Percentiles rank a stretch among this genome's conserved stretches.
These are phyloP conservation scores for Agrochola macilenta DNA, from an alignment of 2,888 invertebrate genomes.

Conservation along the genomic window DNA sequence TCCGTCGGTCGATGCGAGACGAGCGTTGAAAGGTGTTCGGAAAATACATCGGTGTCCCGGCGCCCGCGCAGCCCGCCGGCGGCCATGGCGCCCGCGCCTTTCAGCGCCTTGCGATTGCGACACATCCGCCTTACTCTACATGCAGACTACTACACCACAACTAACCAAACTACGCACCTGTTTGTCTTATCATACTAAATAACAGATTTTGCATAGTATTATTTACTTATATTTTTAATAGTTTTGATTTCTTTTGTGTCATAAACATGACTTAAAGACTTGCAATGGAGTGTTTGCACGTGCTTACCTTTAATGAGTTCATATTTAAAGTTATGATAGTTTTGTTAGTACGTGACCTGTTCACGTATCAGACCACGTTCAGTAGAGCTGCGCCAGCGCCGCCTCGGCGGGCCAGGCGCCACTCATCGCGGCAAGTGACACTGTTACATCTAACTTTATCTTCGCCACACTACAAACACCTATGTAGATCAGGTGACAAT, in stretches of 20 bases:
- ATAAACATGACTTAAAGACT: constrained; percentile 24
- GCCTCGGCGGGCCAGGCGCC: constrained; percentile 56
- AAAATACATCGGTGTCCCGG: constrained; percentile 85
- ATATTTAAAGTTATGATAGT: constrained; percentile 76
- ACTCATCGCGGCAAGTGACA: constrained; percentile 64
- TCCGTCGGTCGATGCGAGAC: constrained; percentile 90
- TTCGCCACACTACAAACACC: constrained; percentile 77
- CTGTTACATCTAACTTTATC: constrained; percentile 77
- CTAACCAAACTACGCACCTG: constrained; percentile 34
- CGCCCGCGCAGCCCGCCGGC: constrained; percentile 65
- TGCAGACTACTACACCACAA: constrained; percentile 53
- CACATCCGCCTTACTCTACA: constrained; percentile 74
- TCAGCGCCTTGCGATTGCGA: constrained; percentile 84
- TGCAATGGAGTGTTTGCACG: constrained; percentile 69
- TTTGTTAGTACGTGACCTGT: constrained; percentile 83
- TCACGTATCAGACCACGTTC: constrained; percentile 78
- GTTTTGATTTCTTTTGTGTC: constrained; percentile 37
- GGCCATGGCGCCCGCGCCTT: constrained; percentile 72
- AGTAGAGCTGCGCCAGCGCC: constrained; percentile 58
- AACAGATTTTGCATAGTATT: constrained; percentile 22
- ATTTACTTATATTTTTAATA: constrained; percentile 17
- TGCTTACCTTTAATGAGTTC: constrained; percentile 72
- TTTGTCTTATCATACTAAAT: constrained; percentile 38
- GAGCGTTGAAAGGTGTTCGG: constrained; percentile 90
- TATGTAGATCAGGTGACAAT: constrained; percentile 85